A percentile compares a stretch with the other conserved stretches of the same genome.
phyloP scores from a whole-genome alignment of 2,888 invertebrate genomes.

The Heliconius cydno region DNA sequence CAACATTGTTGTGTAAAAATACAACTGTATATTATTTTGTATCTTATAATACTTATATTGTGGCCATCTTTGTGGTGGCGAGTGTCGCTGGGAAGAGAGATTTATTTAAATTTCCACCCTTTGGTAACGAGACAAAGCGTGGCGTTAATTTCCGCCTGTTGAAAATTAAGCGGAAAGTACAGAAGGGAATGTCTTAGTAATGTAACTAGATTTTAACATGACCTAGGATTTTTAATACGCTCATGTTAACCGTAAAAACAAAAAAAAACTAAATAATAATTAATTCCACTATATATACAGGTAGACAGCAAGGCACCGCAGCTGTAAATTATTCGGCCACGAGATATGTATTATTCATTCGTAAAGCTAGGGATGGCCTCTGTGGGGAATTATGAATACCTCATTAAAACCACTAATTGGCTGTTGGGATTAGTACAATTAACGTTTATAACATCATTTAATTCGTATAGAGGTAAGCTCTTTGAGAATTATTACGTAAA shows the following conservation, averaged over 20 bases:
- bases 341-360: constrained; percentile 21
- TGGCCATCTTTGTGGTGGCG: no score
- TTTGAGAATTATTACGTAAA: constrained; percentile 1
- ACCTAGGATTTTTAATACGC: no score
- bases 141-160: no score
- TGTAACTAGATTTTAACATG: no score
- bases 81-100: no score
- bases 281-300: not conserved
- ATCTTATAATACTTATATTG: no score
- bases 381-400: constrained; percentile 23
- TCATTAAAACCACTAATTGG: constrained; percentile 29
- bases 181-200: no score
- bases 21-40: not conserved
- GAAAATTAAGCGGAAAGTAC: no score
- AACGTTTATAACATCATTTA: constrained; percentile 22
- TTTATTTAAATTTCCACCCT: no score
- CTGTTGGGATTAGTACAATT: constrained; percentile 21
- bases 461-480: not conserved
- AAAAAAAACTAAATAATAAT: no score
- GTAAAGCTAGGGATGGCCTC: constrained; percentile 14
- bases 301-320: constrained; percentile 11
- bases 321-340: constrained; percentile 22
- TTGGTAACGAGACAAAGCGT: no score
- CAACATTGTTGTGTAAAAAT: constrained; percentile 13
- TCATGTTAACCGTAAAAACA: no score